Evolutionary conservation across 1,140 invertebrate species (phyloP).

Genomic region (Ptiloglossa arizonensis): DNA sequence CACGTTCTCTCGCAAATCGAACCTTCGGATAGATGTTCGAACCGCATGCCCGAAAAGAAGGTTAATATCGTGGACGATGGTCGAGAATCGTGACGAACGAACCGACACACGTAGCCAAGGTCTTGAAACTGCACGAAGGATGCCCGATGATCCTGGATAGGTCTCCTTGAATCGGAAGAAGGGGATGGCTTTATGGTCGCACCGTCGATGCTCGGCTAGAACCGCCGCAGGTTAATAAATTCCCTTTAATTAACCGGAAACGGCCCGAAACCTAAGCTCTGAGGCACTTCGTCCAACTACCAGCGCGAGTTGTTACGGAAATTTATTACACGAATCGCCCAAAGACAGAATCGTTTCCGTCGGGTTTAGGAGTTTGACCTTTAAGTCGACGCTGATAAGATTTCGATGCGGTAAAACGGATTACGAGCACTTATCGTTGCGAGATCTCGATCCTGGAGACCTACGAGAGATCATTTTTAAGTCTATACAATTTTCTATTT

Average conservation of each 20-base stretch:
- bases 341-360: constrained; percentile 29
- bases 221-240: constrained; percentile 38
- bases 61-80: no score
- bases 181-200: background rate
- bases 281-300: constrained; percentile 25
- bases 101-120: no score
- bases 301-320: constrained; percentile 33
- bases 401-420: constrained; percentile 6
- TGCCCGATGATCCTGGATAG: background rate
- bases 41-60: no score
- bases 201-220: background rate
- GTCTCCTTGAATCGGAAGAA: background rate
- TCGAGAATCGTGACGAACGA: no score
- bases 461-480: background rate
- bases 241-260: constrained; percentile 45
- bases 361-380: background rate
- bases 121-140: background rate
- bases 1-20: no score
- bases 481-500: no score
- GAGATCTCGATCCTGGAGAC: background rate
- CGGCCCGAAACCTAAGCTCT: constrained; percentile 12
- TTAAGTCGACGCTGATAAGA: constrained; percentile 25
- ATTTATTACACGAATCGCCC: constrained; percentile 48
- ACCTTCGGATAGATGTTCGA: no score
- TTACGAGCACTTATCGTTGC: background rate